phyloP scores from a whole-genome alignment of 1,140 invertebrate species.

The Wasmannia auropunctata region DNA sequence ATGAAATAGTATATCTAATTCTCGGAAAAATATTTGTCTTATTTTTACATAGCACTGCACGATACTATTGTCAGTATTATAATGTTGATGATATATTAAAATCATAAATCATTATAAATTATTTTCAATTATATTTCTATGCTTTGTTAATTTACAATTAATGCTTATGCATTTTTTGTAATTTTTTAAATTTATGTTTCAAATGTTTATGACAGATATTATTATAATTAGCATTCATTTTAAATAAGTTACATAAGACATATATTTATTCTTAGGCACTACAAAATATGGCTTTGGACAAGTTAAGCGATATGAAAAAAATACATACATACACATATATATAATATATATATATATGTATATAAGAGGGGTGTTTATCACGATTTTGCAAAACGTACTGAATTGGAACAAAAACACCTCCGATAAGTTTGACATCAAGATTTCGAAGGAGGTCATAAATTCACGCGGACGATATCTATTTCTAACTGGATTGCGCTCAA shows the following conservation, averaged over 20 bases:
- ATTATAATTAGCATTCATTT: background rate
- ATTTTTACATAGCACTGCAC: background rate
- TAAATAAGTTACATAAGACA: background rate
- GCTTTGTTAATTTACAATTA: slow-evolving; percentile 1
- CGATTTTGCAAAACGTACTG: background rate
- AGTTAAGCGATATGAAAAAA: background rate
- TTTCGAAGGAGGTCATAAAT: background rate
- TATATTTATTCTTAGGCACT: background rate
- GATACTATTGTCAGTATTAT: background rate
- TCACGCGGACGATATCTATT: background rate
- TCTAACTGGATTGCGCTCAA: slow-evolving; percentile 36
- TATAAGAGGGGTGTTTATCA: no score
- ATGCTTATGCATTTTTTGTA: background rate
- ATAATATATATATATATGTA: no score
- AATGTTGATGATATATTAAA: background rate
- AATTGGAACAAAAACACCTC: background rate
- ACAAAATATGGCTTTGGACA: background rate
- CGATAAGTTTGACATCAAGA: background rate
- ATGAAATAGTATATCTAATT: background rate
- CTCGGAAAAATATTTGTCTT: background rate
- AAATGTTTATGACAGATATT: background rate
- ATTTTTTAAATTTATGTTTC: background rate
- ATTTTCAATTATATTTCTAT: background rate
- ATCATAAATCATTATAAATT: background rate
- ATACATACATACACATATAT: background rate